Evolutionary conservation across 2,888 invertebrate genomes (phyloP).

Genomic region (Vesta saturnalis): DNA sequence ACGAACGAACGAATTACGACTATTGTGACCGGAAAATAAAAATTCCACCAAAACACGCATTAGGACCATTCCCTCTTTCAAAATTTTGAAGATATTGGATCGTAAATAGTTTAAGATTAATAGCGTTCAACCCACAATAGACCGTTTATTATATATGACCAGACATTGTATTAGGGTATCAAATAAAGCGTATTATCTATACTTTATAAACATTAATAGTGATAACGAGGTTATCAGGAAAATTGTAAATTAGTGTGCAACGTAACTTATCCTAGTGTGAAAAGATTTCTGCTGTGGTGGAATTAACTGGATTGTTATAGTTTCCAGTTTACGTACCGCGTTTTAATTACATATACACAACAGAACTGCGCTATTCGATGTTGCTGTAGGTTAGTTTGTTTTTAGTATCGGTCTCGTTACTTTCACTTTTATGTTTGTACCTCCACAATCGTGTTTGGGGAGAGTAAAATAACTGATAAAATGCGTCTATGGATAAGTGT

Average conservation of each 20-base stretch:
- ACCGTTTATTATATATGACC: too few species aligned
- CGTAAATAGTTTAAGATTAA: neutral
- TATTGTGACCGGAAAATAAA: neutral
- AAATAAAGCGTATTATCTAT: neutral
- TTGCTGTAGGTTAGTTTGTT: constrained; percentile 31
- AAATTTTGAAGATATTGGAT: neutral
- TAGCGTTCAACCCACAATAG: too few species aligned
- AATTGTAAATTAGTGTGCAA: neutral
- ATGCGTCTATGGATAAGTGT: constrained; percentile 14
- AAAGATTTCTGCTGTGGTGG: constrained; percentile 24
- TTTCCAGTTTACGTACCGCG: constrained; percentile 16
- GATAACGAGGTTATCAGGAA: neutral
- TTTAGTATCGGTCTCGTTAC: constrained; percentile 8
- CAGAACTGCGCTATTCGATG: constrained; percentile 24
- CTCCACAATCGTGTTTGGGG: neutral
- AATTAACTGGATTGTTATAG: constrained; percentile 13
- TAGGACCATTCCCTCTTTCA: neutral
- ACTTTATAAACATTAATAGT: neutral
- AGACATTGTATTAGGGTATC: too few species aligned
- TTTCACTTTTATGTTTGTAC: constrained; percentile 25
- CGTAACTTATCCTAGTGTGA: neutral
- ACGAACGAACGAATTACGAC: neutral
- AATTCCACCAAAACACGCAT: neutral
- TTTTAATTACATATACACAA: constrained; percentile 21
- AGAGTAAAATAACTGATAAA: neutral